Percentiles rank a stretch among this genome's conserved stretches.
Conservation (phyloP, 2,797 vertebrate genomes). For the Acridotheres tristis region DNA sequence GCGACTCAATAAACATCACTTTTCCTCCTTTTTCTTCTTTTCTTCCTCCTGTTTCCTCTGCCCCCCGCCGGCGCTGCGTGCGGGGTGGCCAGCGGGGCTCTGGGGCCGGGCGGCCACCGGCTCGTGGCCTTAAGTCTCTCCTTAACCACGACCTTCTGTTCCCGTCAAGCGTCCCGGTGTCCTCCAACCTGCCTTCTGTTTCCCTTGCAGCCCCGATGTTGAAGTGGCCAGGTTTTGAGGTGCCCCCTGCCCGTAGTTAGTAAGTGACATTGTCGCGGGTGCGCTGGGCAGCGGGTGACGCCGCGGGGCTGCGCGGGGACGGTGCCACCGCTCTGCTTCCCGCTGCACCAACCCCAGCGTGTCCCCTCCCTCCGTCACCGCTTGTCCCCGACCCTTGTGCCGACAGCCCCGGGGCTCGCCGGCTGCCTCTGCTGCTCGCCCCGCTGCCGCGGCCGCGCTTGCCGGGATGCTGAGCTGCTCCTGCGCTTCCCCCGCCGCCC, state of each 20-base stretch:
- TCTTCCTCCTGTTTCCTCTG: neutral
- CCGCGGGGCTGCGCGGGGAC: neutral
- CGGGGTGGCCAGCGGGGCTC: neutral
- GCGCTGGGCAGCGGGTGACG: conserved; percentile 5
- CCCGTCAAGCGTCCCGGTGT: neutral
- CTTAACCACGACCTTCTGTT: neutral
- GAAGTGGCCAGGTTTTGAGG: conserved; percentile 91
- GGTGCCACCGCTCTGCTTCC: conserved; percentile 41
- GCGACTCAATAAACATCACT: neutral
- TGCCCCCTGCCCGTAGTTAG: conserved; percentile 82
- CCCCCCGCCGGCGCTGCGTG: neutral
- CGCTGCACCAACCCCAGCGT: neutral
- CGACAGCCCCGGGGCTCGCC: neutral
- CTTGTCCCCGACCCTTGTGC: neutral
- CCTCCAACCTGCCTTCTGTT: conserved; percentile 86
- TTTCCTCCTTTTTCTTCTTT: conserved; percentile 23
- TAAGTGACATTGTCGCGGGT: conserved; percentile 84
- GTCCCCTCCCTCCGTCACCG: neutral
- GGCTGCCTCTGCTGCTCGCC: neutral
- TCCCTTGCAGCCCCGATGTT: conserved; percentile 93
- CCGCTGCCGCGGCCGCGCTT: neutral
- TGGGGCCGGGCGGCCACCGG: neutral
- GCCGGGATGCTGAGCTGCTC: neutral
- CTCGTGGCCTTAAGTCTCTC: neutral
- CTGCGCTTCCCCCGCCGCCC: neutral